Evolutionary conservation across 2,888 invertebrate genomes (phyloP).

Genomic region (Oscheius myriophilus): DNA sequence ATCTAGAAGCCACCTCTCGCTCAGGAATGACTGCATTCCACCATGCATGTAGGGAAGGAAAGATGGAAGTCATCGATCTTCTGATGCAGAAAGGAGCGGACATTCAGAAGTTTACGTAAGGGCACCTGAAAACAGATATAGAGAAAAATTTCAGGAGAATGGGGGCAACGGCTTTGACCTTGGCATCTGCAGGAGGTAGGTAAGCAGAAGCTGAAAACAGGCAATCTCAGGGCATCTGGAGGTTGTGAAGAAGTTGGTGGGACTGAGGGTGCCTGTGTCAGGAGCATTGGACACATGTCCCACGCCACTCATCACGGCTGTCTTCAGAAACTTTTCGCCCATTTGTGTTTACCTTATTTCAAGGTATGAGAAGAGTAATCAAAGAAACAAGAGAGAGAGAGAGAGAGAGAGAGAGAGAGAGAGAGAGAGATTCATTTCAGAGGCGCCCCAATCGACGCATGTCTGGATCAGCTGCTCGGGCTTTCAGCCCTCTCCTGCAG

Average conservation of each 20-base stretch:
- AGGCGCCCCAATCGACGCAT: constrained; percentile 43
- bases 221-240: constrained; percentile 34
- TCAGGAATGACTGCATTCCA: constrained; percentile 64
- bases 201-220: too few relatives aligned
- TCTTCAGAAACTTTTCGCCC: constrained; percentile 48
- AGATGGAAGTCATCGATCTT: constrained; percentile 58
- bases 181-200: constrained; percentile 51
- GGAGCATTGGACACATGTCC: constrained; percentile 44
- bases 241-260: constrained; percentile 50
- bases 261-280: constrained; percentile 35
- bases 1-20: constrained; percentile 56
- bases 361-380: constrained; percentile 2
- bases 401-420: too few relatives aligned
- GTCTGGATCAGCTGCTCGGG: constrained; percentile 37
- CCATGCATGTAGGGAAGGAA: constrained; percentile 66
- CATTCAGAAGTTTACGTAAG: constrained; percentile 47
- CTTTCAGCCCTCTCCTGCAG: constrained; percentile 48
- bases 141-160: constrained; percentile 28
- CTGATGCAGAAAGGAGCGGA: constrained; percentile 62
- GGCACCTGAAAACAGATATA: constrained; percentile 9
- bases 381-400: too few relatives aligned
- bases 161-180: constrained; percentile 51
- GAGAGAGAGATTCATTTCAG: constrained; percentile 3
- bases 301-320: constrained; percentile 61
- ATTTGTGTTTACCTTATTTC: constrained; percentile 47